Base-by-base conservation (phyloP, 2,888 invertebrate species). In the Amiota minor region DNA sequence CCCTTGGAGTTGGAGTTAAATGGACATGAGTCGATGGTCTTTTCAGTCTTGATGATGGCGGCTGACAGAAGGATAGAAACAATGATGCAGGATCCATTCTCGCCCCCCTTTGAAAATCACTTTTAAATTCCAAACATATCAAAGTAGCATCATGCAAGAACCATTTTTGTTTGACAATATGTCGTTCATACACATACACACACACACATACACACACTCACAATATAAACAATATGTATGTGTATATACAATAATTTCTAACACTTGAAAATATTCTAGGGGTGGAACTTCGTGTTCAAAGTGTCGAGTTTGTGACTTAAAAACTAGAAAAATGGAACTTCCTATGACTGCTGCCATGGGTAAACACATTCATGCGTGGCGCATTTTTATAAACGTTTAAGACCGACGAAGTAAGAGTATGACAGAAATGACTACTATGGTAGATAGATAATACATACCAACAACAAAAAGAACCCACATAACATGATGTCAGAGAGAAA, bases 241-340 rank as follows among this genome's bases (percentile, higher is more conserved):
- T 35, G 62, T 16, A 72, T 35, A n/a, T 9, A 18, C 35, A 47
- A n/a, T n/a, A n/a, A n/a, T n/a, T 18, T 62, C n/a, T 47, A 12
- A 47, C n/a, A 50, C 69, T 35, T 50, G 59, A 62, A 35, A 59
- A 23, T 61, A 35, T 73, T 47, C 9, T 14, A 76, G 68, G 82
- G 83, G 78, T 80, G 80, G 74, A 75, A 70, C 76, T 67, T 70
- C 75, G 79, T 77, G 80, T 84, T 86, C 85, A 80, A 85, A 85
- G 85, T 85, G 85, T 82, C 84, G 86, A 84, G 80, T 81, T 80
- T 77, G 78, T 73, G 76, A 78, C 76, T 82, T 81, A 80, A 78
- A 78, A 77, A 79, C 72, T 78, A 78, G 79, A 82, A 80, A 81
- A 85, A 85, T 83, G 80, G 80, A 74, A 72, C 76, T 77, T 79